Percentiles rank a stretch among this genome's conserved stretches.
phyloP scores from a whole-genome alignment of 2,797 vertebrate species.

The Xenops minutus region DNA sequence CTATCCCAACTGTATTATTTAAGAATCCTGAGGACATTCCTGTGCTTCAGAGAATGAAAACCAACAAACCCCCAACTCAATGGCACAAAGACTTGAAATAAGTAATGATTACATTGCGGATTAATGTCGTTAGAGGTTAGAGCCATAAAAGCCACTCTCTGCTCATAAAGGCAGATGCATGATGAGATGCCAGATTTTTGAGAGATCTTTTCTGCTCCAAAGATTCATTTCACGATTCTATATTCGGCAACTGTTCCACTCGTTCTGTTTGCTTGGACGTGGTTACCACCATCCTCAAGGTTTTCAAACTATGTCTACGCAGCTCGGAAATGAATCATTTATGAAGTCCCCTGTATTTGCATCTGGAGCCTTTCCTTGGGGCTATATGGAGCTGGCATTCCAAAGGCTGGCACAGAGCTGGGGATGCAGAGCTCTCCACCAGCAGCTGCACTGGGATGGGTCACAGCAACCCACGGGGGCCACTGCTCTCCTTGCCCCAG shows the following conservation, averaged over 20 bases:
- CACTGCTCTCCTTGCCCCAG: neutral
- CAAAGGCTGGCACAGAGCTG: neutral
- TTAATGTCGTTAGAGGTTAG: neutral
- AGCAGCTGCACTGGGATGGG: neutral
- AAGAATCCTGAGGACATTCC: neutral
- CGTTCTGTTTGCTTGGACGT: neutral
- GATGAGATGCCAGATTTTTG: neutral
- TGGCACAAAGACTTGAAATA: neutral
- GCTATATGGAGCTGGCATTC: neutral
- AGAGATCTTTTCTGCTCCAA: neutral
- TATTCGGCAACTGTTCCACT: neutral
- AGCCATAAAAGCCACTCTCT: neutral
- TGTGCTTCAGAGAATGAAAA: neutral
- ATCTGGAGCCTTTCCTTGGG: slow-evolving; percentile 24
- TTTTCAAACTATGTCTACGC: neutral
- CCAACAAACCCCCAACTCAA: neutral
- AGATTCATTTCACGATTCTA: neutral
- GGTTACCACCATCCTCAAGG: slow-evolving; percentile 3
- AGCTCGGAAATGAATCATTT: slow-evolving; percentile 6
- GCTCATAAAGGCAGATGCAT: neutral
- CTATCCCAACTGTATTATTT: neutral
- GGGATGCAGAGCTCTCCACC: neutral
- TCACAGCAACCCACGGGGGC: neutral
- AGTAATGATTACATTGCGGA: neutral
- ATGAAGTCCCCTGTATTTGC: slow-evolving; percentile 2